phyloP scores from a whole-genome alignment of 1,140 invertebrate species.

The Hyles euphorbiae region DNA sequence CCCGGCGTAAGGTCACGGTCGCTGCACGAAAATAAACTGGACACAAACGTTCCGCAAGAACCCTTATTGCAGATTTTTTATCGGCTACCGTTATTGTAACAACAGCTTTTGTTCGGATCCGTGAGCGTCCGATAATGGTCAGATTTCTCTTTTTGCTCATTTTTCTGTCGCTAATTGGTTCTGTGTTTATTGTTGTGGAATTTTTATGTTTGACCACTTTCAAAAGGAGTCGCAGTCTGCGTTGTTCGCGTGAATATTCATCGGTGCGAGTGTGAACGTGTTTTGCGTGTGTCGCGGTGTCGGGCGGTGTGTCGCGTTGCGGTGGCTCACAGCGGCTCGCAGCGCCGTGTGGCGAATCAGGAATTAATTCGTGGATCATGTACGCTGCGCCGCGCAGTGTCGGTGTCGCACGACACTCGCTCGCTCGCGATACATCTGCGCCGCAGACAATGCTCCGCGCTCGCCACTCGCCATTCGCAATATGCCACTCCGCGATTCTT shows the following conservation, averaged over 20 bases:
- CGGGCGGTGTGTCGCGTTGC: not conserved
- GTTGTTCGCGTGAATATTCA: constrained; percentile 29
- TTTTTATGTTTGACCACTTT: constrained; percentile 28
- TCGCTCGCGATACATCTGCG: constrained; percentile 5
- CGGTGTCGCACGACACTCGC: constrained; percentile 24
- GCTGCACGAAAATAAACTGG: constrained; percentile 40
- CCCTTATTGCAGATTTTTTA: constrained; percentile 28
- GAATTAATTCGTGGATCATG: constrained; percentile 60
- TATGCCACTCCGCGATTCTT: constrained; percentile 30
- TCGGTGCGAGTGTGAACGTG: constrained; percentile 27
- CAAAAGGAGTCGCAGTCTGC: constrained; percentile 24
- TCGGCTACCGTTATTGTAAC: constrained; percentile 37
- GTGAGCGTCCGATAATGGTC: constrained; percentile 29
- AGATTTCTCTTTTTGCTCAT: constrained; percentile 42
- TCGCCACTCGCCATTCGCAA: constrained; percentile 22
- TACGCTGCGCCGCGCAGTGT: constrained; percentile 24
- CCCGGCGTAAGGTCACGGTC: constrained; percentile 64
- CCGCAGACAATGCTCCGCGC: constrained; percentile 20
- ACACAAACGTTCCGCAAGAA: constrained; percentile 28
- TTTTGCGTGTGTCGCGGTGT: not conserved
- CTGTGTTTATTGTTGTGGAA: constrained; percentile 21
- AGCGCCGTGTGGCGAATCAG: constrained; percentile 44
- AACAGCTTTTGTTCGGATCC: constrained; percentile 32
- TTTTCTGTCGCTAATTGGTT: constrained; percentile 33
- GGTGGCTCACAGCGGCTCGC: constrained; percentile 8